Percentiles rank a stretch among this genome's conserved stretches.
Conservation (phyloP, 1,140 invertebrate species). For the Laupala kohalensis region DNA sequence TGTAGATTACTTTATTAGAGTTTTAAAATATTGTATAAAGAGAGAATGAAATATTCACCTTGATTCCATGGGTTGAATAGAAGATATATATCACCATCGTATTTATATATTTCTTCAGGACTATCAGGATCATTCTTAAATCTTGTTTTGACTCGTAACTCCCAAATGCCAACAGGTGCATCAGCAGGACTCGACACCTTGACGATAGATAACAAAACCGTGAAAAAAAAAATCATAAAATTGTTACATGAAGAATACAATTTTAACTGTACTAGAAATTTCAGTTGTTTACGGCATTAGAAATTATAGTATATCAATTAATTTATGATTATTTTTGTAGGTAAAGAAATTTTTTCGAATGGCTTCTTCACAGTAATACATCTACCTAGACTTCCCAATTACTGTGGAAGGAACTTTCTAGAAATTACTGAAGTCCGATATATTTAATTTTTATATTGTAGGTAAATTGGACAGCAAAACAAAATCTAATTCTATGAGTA, state of each 20-base stretch:
- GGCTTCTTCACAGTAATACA: too few relatives aligned
- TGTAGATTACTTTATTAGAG: not conserved
- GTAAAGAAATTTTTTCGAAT: too few relatives aligned
- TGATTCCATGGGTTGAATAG: constrained; percentile 39
- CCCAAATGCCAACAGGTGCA: constrained; percentile 13
- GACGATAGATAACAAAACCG: not conserved
- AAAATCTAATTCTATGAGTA: too few relatives aligned
- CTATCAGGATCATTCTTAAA: not conserved
- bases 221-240: not conserved
- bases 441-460: too few relatives aligned
- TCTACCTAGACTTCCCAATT: too few relatives aligned
- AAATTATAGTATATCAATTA: too few relatives aligned
- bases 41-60: constrained; percentile 25
- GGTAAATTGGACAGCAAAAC: too few relatives aligned
- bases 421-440: too few relatives aligned
- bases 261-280: not conserved
- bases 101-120: constrained; percentile 15
- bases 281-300: too few relatives aligned
- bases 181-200: constrained; percentile 11
- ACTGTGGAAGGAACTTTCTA: too few relatives aligned
- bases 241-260: not conserved
- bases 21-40: not conserved
- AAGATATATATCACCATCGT: constrained; percentile 31
- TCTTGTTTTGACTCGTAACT: constrained; percentile 8
- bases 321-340: too few relatives aligned